A percentile compares a stretch with the other conserved stretches of the same genome.
Conservation (phyloP, 2,888 invertebrate genomes). For the Malacosoma neustria region DNA sequence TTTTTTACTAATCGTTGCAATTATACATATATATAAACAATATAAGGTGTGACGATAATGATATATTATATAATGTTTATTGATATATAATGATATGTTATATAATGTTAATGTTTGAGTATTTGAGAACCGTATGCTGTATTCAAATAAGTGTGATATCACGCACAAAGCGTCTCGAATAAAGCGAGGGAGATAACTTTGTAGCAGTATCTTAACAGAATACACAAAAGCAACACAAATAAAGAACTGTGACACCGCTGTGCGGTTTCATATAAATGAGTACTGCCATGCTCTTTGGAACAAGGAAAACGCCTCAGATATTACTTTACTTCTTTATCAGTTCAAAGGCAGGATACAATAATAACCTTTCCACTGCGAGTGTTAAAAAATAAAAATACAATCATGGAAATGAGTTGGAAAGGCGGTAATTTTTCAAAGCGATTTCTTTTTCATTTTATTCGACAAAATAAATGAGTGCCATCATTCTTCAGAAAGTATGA, state of each 20-base stretch:
- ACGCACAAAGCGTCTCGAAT: constrained; percentile 22
- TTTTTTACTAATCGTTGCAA: no score
- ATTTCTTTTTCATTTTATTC: constrained; percentile 21
- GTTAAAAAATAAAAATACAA: constrained; percentile 19
- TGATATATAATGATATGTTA: no score
- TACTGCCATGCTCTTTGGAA: constrained; percentile 16
- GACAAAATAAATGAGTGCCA: constrained; percentile 19
- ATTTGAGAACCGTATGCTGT: constrained; percentile 20
- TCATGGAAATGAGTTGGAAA: constrained; percentile 15
- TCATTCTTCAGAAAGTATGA: no score
- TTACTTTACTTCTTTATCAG: constrained; percentile 28
- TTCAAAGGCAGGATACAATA: constrained; percentile 25
- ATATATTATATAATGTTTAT: no score
- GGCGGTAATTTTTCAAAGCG: constrained; percentile 21
- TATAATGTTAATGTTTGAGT: no score
- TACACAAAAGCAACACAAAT: constrained; percentile 29
- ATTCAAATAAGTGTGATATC: constrained; percentile 22
- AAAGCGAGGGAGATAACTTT: constrained; percentile 39
- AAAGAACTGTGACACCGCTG: constrained; percentile 31
- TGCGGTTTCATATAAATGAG: constrained; percentile 11
- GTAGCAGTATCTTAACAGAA: constrained; percentile 26
- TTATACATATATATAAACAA: no score
- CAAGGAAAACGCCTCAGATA: constrained; percentile 20
- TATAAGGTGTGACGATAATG: no score
- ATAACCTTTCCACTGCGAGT: constrained; percentile 23